These are phyloP conservation scores for Plodia interpunctella DNA, from an alignment of 1,140 invertebrate species.

Conservation along the genomic window DNA sequence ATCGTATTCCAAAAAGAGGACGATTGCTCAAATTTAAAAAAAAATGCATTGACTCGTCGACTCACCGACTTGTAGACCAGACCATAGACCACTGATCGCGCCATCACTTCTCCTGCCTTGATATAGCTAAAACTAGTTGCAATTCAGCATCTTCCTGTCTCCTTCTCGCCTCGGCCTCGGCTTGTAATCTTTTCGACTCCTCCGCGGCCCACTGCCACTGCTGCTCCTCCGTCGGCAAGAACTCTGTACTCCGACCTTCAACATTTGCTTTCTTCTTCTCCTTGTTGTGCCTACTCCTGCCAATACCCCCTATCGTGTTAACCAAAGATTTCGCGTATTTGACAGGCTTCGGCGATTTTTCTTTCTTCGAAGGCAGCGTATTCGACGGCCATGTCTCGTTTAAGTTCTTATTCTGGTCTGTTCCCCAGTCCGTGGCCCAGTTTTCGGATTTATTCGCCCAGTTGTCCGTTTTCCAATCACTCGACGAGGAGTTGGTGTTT, in stretches of 20 bases:
- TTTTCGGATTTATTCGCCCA: conserved; percentile 56
- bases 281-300: conserved; percentile 47
- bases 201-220: conserved; percentile 79
- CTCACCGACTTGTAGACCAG: conserved; percentile 1
- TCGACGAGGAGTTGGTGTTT: conserved; percentile 24
- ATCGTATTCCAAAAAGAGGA: neutral
- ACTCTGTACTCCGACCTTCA: conserved; percentile 28
- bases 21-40: neutral
- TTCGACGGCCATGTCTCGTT: conserved; percentile 64
- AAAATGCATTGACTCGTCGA: conserved; percentile 3
- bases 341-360: conserved; percentile 66
- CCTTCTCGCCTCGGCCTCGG: conserved; percentile 62
- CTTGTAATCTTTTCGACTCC: conserved; percentile 74
- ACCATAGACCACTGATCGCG: neutral
- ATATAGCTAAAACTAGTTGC: conserved; percentile 77
- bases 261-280: conserved; percentile 49
- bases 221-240: conserved; percentile 70
- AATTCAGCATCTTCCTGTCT: conserved; percentile 76
- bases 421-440: conserved; percentile 52
- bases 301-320: conserved; percentile 66
- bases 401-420: conserved; percentile 48
- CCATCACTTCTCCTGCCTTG: conserved; percentile 61
- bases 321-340: conserved; percentile 64
- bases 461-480: conserved; percentile 47
- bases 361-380: conserved; percentile 61